Evolutionary conservation across 1,140 invertebrate genomes (phyloP), one percentile per base, ranked within the genome.

Genomic region (Camponotus floridanus): DNA sequence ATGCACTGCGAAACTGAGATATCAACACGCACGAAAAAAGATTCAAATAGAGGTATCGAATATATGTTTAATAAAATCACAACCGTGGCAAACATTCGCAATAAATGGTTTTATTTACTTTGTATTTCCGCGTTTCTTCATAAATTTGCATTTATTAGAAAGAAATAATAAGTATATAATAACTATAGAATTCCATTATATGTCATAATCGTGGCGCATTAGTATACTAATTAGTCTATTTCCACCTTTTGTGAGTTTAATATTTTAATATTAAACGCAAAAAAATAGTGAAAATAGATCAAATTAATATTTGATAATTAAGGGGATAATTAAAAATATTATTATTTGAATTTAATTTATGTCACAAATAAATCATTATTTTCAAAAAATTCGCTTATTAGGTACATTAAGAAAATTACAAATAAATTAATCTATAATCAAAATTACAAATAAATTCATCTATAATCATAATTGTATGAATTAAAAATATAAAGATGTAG

Each of bases 1-100:
- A 61, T 26, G 61, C 31, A 51, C 21, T 33, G 33, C 31, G 11
- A 26, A n/a, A 36, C 15, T 15, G 48, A 80, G 57, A 70, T 55
- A 70, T 55, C 31, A 39, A 3, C 15, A 21, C 13, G 55, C 45
- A 62, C 64, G 65, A 42, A 42, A 15, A 21, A 21, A 42, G 6
- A 70, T 57, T 33, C 48, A 57, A 70, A 80, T 31, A 36, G 45
- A 48, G 55, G 62, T 48, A 42, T 73, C 55, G 55, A 45, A 59
- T 36, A 57, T 57, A 48, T 39, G 42, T 62, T 74, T 48, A 57
- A 83, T 61, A 73, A 83, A 45, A 55, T 68, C 45, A 39, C 64
- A 13, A 67, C 21, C 64, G 45, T 39, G 18, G 45, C 33, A 15
- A 48, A 80, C 36, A 59, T 57, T 31, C 21, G 76, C 64, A n/a